Base-by-base conservation (phyloP, 2,113 vertebrate species). In the Tachysurus fulvidraco region DNA sequence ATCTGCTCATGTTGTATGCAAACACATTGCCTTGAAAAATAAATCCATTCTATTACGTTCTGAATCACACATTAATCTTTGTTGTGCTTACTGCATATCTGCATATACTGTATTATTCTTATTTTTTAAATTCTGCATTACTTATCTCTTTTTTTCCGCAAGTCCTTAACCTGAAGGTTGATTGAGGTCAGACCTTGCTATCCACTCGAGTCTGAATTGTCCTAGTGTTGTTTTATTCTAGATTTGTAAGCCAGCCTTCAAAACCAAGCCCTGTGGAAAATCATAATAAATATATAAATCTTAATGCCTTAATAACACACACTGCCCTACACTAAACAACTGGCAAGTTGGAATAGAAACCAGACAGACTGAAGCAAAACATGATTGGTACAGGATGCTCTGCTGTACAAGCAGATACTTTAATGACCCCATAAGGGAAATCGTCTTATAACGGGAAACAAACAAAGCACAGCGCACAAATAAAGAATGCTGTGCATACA, bases 351-450 rank as follows among this genome's bases (percentile, higher is more conserved):
- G 8, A 83, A 50, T 25, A 67, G 50, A 54, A 67, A 4, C 16
- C 64, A 52, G 65, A 65, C 9, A 21, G 25, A 50, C 52, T 30
- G 12, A 88, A 25, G 30, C 83, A 80, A 89, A 55, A 46, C 55
- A 46, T 1, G 25, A 54, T 28, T 50, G 52, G 62, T 54, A 50
- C 81, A 21, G 28, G 50, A 77, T 50, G 21, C 80, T 46, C 23
- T 44, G 30, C 36, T 62, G 59, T 82, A 64, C 41, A 82, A 62
- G 50, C 41, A n/a, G n/a, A 69, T 83, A 54, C 74, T 77, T 52
- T 54, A 69, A 69, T 69, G 64, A 83, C 16, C 62, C 81, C 62
- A 30, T 83, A 69, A 54, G 64, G 64, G 81, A 83, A 83, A 83
- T 67, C 65, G 16, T 23, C 46, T 83, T 83, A 41, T 44, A 30